These are phyloP conservation scores for Cyrtorhinus lividipennis DNA, from an alignment of 1,140 invertebrate genomes.

Conservation along the genomic window DNA sequence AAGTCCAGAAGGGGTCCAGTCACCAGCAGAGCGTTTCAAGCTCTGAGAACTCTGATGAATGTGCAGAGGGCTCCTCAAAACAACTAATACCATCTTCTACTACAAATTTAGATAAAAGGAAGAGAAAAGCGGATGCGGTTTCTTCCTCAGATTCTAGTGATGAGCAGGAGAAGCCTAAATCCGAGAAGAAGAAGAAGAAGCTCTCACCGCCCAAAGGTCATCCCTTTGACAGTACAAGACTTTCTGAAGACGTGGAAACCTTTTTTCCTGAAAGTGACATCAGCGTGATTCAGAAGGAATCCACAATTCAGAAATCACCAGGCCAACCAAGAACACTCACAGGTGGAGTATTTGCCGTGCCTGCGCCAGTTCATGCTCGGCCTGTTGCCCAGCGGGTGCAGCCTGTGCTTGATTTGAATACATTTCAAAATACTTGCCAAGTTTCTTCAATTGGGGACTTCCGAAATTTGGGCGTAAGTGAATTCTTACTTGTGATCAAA, in stretches of 20 bases:
- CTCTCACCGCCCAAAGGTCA: neutral
- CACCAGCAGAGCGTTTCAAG: no score
- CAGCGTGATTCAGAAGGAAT: neutral
- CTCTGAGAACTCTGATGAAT: no score
- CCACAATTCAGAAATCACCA: neutral
- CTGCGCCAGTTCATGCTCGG: neutral
- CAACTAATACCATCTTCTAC: no score
- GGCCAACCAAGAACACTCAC: neutral
- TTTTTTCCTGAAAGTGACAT: neutral
- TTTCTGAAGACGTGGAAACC: neutral
- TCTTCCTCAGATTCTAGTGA: neutral
- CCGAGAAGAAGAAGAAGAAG: neutral
- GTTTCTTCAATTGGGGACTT: no score
- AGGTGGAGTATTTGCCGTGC: neutral
- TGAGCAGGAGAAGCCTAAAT: neutral
- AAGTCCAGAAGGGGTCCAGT: no score
- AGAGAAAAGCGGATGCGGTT: neutral
- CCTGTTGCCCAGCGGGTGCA: no score
- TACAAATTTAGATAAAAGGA: no score
- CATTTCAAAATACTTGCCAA: neutral
- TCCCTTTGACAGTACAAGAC: neutral
- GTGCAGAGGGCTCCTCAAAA: no score
- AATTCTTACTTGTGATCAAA: neutral
- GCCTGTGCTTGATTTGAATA: no score
- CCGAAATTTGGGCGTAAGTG: neutral